A percentile compares a stretch with the other conserved stretches of the same genome.
Evolutionary conservation across 2,113 vertebrate genomes (phyloP).

Genomic region (Mesocricetus auratus): DNA sequence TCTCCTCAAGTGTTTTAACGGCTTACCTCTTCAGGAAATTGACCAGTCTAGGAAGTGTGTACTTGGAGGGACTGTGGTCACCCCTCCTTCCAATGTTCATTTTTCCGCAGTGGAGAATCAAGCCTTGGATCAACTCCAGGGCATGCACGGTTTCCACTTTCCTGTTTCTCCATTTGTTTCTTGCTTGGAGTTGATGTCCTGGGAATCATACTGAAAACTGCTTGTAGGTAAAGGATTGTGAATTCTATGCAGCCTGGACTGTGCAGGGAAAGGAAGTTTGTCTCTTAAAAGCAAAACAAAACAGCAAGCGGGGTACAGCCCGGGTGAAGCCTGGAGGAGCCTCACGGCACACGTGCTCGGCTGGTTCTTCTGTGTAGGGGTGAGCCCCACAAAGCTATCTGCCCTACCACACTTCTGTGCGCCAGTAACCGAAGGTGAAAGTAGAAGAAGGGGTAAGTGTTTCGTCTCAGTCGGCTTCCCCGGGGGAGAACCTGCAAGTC

Average conservation of each 20-base stretch:
- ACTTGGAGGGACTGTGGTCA: background rate
- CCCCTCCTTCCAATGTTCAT: background rate
- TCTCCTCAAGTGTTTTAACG: conserved; percentile 46
- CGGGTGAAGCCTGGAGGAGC: background rate
- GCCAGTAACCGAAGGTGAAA: background rate
- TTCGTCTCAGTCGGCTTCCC: background rate
- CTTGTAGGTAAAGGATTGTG: background rate
- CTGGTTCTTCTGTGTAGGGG: too few relatives aligned
- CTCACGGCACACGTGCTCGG: background rate
- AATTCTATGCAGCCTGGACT: background rate
- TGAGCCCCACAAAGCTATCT: too few relatives aligned
- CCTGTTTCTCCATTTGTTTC: background rate
- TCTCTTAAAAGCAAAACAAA: background rate
- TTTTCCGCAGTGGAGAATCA: background rate
- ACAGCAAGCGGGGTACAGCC: background rate
- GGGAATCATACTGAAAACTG: background rate
- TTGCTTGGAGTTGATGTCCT: background rate
- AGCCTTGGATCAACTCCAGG: background rate
- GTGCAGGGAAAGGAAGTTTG: background rate
- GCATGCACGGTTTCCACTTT: background rate
- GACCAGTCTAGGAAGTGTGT: background rate
- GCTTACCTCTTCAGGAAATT: background rate
- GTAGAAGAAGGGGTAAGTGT: background rate
- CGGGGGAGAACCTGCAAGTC: background rate
- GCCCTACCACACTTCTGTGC: too few relatives aligned